A percentile compares a stretch with the other conserved stretches of the same genome.
Conservation (phyloP, 2,797 vertebrate genomes). For the Sebastes vulpes region DNA sequence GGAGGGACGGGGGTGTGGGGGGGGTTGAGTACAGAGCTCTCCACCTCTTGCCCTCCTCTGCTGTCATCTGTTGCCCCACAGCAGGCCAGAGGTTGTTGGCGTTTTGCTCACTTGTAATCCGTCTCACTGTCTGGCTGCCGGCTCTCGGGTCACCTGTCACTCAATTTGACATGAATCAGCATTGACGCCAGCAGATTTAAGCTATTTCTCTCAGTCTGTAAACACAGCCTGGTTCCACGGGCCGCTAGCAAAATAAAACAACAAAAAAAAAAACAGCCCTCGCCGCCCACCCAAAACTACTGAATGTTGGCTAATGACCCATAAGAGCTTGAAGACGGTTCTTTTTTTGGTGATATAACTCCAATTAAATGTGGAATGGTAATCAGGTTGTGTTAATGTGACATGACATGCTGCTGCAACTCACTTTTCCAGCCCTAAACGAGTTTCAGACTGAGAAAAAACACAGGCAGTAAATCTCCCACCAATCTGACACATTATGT, state of each 20-base stretch:
- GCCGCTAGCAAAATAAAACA: slow-evolving; percentile 58
- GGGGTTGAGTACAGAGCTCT: slow-evolving; percentile 42
- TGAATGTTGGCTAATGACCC: slow-evolving; percentile 52
- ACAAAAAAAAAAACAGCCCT: slow-evolving; percentile 7
- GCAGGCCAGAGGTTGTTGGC: slow-evolving; percentile 84
- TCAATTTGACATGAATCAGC: slow-evolving; percentile 85
- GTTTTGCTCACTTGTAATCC: slow-evolving; percentile 85
- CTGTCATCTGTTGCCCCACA: slow-evolving; percentile 81
- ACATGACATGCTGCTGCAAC: slow-evolving; percentile 52
- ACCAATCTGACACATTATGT: slow-evolving; percentile 5
- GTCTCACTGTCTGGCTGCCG: slow-evolving; percentile 81
- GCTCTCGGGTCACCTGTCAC: slow-evolving; percentile 89
- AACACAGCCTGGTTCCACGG: slow-evolving; percentile 70
- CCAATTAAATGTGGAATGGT: slow-evolving; percentile 59
- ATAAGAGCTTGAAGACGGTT: slow-evolving; percentile 29
- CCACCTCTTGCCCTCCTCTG: slow-evolving; percentile 77
- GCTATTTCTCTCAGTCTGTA: slow-evolving; percentile 77
- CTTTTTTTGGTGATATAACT: slow-evolving; percentile 35
- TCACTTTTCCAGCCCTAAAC: slow-evolving; percentile 48
- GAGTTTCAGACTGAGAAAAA: not conserved
- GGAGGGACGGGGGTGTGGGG: slow-evolving; percentile 21
- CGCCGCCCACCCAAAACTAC: slow-evolving; percentile 34
- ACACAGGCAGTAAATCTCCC: not conserved
- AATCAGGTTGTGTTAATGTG: slow-evolving; percentile 61
- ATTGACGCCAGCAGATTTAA: slow-evolving; percentile 81